Conservation (phyloP, 2,888 invertebrate genomes). For the Epirrhoe tristata region DNA sequence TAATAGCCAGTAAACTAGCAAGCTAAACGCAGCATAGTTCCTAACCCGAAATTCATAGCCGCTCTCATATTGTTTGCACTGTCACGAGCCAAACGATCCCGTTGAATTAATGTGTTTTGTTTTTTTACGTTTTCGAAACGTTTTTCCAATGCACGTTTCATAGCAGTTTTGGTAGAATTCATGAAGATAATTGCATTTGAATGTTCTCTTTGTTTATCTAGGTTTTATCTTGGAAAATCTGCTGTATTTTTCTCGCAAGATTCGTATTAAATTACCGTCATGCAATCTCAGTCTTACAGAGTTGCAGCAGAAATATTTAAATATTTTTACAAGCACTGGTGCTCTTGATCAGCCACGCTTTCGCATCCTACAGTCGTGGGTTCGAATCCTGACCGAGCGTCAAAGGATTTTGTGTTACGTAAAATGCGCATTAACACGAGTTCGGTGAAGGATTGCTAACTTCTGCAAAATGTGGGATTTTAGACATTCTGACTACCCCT, state of each 20-base stretch:
- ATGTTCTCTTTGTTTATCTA: neutral
- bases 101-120: constrained; percentile 54
- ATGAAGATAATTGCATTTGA: constrained; percentile 3
- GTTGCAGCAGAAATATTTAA: too few relatives aligned
- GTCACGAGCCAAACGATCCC: constrained; percentile 55
- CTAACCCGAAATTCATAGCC: constrained; percentile 68
- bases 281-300: too few relatives aligned
- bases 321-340: too few relatives aligned
- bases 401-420: too few relatives aligned
- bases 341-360: too few relatives aligned
- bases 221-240: neutral
- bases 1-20: constrained; percentile 35
- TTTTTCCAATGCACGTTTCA: constrained; percentile 16
- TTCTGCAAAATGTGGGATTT: too few relatives aligned
- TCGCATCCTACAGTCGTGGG: too few relatives aligned
- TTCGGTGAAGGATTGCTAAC: too few relatives aligned
- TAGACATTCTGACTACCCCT: too few relatives aligned
- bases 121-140: constrained; percentile 46
- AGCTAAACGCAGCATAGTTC: constrained; percentile 42
- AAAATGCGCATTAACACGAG: too few relatives aligned
- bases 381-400: too few relatives aligned
- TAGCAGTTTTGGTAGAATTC: constrained; percentile 14
- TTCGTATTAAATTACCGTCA: neutral
- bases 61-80: constrained; percentile 63
- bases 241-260: neutral